Evolutionary conservation across 2,113 vertebrate species (phyloP).

Genomic region (Alethe diademata): DNA sequence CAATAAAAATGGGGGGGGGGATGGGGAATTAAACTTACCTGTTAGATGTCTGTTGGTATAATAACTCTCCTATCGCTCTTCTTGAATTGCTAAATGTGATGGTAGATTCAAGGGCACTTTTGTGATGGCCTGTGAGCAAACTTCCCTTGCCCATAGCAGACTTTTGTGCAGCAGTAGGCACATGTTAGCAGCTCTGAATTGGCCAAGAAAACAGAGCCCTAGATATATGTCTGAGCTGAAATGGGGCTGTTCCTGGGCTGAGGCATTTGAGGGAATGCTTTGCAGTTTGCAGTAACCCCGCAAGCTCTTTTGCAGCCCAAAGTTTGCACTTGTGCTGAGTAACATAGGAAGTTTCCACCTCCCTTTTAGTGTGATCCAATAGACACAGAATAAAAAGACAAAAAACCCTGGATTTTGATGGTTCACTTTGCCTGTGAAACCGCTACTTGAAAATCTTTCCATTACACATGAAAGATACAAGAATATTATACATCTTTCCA

Average conservation of each 20-base stretch:
- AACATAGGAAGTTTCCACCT: background rate
- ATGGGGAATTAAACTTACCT: background rate
- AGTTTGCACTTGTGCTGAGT: background rate
- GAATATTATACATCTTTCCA: background rate
- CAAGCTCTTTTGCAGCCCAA: background rate
- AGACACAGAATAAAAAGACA: background rate
- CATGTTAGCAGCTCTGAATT: background rate
- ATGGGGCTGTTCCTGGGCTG: background rate
- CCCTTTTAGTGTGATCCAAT: background rate
- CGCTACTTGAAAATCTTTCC: background rate
- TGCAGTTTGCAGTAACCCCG: background rate
- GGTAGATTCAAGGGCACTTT: background rate
- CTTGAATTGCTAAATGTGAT: background rate
- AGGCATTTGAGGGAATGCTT: background rate
- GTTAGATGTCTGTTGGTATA: background rate
- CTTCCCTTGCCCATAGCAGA: background rate
- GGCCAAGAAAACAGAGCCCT: background rate
- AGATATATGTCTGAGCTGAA: background rate
- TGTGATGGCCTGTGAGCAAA: background rate
- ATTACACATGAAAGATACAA: background rate
- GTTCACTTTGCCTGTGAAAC: background rate
- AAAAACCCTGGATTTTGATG: background rate
- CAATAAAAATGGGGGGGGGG: accelerated
- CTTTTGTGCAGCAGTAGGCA: background rate
- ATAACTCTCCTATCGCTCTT: background rate